Conservation (phyloP, 2,888 invertebrate species). For the Drosophila emarginata region DNA sequence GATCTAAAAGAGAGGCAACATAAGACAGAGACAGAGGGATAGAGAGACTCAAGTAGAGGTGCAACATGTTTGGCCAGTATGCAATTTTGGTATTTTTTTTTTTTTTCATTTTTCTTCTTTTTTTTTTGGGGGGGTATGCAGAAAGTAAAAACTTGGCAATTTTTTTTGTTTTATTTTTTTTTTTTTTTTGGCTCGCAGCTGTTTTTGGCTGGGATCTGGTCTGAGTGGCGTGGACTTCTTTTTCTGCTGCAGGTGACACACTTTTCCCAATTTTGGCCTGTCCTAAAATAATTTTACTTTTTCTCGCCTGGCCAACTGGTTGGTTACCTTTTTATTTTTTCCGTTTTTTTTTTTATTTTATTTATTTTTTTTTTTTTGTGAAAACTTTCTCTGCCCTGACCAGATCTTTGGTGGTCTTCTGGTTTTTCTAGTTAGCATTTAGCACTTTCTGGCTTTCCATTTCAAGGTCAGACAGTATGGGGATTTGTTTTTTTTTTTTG, state of each 20-base stretch:
- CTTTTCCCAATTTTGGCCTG: constrained; percentile 57
- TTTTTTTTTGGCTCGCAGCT: constrained; percentile 25
- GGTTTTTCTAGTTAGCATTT: constrained; percentile 62
- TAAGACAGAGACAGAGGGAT: constrained; percentile 22
- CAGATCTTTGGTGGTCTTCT: constrained; percentile 21
- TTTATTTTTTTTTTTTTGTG: constrained; percentile 13
- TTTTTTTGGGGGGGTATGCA: constrained; percentile 48
- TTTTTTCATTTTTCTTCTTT: too few species aligned
- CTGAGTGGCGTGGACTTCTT: constrained; percentile 9
- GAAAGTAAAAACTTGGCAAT: constrained; percentile 58
- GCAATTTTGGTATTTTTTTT: constrained; percentile 19
- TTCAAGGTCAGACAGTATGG: constrained; percentile 55
- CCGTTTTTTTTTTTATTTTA: too few species aligned
- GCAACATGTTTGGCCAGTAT: constrained; percentile 66
- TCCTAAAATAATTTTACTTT: constrained; percentile 75
- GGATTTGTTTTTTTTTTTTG: constrained; percentile 7
- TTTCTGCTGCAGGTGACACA: constrained; percentile 66
- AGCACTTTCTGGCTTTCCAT: constrained; percentile 53
- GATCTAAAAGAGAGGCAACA: not conserved
- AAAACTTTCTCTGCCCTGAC: constrained; percentile 64
- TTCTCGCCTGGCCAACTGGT: constrained; percentile 60
- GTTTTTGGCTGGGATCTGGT: constrained; percentile 25
- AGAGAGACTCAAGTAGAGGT: constrained; percentile 10
- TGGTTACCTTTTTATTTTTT: constrained; percentile 22
- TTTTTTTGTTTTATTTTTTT: constrained; percentile 9